Evolutionary conservation across 2,797 vertebrate genomes (phyloP).

Genomic region (Galagoides demidoff): DNA sequence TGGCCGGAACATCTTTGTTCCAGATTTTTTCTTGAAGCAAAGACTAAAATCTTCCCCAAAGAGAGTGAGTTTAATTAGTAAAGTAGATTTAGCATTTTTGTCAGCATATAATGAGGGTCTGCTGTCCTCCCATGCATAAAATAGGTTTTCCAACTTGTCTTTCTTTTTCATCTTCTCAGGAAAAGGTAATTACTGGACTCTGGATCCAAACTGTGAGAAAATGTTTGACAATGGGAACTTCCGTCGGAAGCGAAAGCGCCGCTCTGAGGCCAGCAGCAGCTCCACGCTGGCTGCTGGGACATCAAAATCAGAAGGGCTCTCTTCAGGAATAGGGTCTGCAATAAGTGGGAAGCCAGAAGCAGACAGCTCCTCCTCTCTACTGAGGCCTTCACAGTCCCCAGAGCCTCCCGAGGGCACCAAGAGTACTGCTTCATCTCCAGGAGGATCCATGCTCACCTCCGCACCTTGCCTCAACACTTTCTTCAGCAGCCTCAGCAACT

Average conservation of each 20-base stretch:
- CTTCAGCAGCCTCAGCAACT: slow-evolving; percentile 94
- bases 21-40: not conserved
- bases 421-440: slow-evolving; percentile 87
- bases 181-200: slow-evolving; percentile 99
- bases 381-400: slow-evolving; percentile 87
- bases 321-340: slow-evolving; percentile 81
- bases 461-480: slow-evolving; percentile 95
- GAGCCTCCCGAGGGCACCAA: slow-evolving; percentile 89
- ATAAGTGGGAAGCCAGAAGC: slow-evolving; percentile 83
- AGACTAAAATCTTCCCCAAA: not conserved
- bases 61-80: not conserved
- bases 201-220: slow-evolving; percentile 99
- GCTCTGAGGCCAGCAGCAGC: slow-evolving; percentile 90
- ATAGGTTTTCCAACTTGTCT: not conserved
- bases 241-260: slow-evolving; percentile 96
- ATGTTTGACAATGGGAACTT: slow-evolving; percentile 99
- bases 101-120: not conserved
- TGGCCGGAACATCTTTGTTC: not conserved
- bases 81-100: not conserved
- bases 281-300: slow-evolving; percentile 63
- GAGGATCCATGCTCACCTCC: slow-evolving; percentile 86
- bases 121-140: not conserved
- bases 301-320: slow-evolving; percentile 89
- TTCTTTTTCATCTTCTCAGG: slow-evolving; percentile 86
- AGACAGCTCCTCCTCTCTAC: slow-evolving; percentile 89